Base-by-base conservation (phyloP, 2,888 invertebrate genomes). In the Lepetodrilus schrolli region DNA sequence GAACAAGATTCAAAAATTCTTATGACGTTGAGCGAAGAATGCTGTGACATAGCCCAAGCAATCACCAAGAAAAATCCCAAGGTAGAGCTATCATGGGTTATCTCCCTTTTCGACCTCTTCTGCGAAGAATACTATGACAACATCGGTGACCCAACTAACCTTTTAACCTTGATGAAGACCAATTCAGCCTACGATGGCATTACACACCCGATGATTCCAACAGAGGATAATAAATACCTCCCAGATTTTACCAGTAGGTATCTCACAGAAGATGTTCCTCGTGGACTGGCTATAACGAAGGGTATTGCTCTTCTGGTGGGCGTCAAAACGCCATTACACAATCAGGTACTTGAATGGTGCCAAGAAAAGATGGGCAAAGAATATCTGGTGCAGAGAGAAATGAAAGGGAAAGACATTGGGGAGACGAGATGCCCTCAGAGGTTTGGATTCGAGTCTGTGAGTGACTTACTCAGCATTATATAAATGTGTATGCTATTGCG, bases 311-410 rank as follows among this genome's bases (percentile, higher is more conserved):
- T 81, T 7, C 70, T 84, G 8, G 72, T 80, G 0, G 82, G 73
- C 5, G 78, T 83, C 2, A 72, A 78, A 20, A 84, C 80, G 0
- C 85, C 86, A 0, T 74, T 50, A 1, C 80, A 78, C 75, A 83
- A 86, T 72, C 78, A 75, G 37, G 73, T 86, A 10, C 74, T 87
- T 30, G 66, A 66, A 34, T 87, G 87, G 87, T 81, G 82, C 20
- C 86, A 87, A 73, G 76, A 80, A 51, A 81, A 82, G 69, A 72
- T 85, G 58, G 84, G 82, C 4, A 85, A 85, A 74, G 81, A 82
- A 66, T 86, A 84, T 72, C 49, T 86, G 8, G 80, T 81, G 4
- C 78, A 81, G 23, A 83, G 84, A 1, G 77, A 85, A 76, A 68
- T 87, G n/a, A 76, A 71, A 3, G 87, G 87, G 1, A 78, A 80